These are phyloP conservation scores for Neoseiulus cucumeris DNA, from an alignment of 1,140 invertebrate species.

Conservation along the genomic window DNA sequence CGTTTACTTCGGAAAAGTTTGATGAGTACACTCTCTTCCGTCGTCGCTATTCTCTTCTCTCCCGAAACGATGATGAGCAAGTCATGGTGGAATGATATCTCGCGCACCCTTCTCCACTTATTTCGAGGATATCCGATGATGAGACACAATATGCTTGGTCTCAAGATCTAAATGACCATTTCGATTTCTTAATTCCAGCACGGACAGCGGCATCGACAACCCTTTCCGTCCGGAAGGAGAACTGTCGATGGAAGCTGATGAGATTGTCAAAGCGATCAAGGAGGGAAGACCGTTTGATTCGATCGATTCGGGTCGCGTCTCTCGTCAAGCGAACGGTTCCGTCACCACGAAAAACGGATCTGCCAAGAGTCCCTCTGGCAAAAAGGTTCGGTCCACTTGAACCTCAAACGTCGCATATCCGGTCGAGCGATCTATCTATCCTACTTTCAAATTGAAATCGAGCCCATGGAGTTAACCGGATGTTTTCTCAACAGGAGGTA, in stretches of 20 bases:
- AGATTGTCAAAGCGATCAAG: constrained; percentile 74
- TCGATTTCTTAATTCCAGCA: too few relatives aligned
- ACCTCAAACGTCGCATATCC: not conserved
- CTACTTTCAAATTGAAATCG: too few relatives aligned
- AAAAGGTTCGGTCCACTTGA: not conserved
- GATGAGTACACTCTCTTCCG: too few relatives aligned
- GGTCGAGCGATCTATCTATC: not conserved
- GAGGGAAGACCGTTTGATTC: constrained; percentile 51
- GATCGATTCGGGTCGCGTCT: constrained; percentile 36
- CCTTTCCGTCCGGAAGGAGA: constrained; percentile 88
- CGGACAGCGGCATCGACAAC: constrained; percentile 87
- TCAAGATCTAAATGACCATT: too few relatives aligned
- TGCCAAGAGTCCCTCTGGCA: not conserved
- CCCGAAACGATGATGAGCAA: too few relatives aligned
- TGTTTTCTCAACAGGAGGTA: not conserved
- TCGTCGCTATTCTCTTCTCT: too few relatives aligned
- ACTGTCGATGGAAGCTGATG: constrained; percentile 76
- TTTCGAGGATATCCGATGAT: too few relatives aligned
- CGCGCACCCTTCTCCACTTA: too few relatives aligned
- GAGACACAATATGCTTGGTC: too few relatives aligned
- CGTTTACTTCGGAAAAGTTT: too few relatives aligned
- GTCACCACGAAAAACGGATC: not conserved
- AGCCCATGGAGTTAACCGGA: not conserved
- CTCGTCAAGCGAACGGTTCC: constrained; percentile 22
- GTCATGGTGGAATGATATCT: too few relatives aligned